phyloP scores from a whole-genome alignment of 2,888 invertebrate genomes.

The Sisyra terminalis region DNA sequence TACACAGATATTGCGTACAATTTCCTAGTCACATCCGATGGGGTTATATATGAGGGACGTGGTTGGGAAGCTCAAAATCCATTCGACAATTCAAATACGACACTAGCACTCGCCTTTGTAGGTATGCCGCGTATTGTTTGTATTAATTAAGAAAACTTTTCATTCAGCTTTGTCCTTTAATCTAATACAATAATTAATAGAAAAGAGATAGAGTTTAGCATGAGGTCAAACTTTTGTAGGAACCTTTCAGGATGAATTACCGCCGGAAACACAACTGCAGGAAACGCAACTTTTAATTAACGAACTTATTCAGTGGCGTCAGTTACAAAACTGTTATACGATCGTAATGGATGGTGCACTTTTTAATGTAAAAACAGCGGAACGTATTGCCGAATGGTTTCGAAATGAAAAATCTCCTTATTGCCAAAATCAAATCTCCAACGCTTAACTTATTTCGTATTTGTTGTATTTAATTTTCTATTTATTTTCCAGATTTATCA shows the following conservation, averaged over 20 bases:
- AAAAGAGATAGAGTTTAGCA: background rate
- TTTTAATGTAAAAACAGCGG: background rate
- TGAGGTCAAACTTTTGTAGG: background rate
- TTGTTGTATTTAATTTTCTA: too few relatives aligned
- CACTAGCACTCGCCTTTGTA: conserved; percentile 12
- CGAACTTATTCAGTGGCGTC: conserved; percentile 6
- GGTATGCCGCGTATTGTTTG: conserved; percentile 9
- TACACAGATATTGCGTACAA: conserved; percentile 16
- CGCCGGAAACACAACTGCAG: conserved; percentile 3
- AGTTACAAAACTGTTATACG: conserved; percentile 1
- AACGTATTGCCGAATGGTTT: background rate
- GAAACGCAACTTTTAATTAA: conserved; percentile 5
- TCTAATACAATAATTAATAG: too few relatives aligned
- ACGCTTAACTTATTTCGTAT: too few relatives aligned
- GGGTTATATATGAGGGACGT: conserved; percentile 17
- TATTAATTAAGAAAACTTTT: background rate
- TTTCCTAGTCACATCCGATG: conserved; percentile 17
- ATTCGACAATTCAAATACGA: conserved; percentile 10
- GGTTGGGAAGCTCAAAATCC: conserved; percentile 13
- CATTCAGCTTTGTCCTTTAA: too few relatives aligned
- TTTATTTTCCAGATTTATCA: too few relatives aligned
- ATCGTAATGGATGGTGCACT: background rate
- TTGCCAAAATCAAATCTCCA: background rate
- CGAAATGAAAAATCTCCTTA: background rate
- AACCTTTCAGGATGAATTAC: conserved; percentile 2